Conservation (phyloP, 2,797 vertebrate genomes). For the Poeciliopsis infans region DNA sequence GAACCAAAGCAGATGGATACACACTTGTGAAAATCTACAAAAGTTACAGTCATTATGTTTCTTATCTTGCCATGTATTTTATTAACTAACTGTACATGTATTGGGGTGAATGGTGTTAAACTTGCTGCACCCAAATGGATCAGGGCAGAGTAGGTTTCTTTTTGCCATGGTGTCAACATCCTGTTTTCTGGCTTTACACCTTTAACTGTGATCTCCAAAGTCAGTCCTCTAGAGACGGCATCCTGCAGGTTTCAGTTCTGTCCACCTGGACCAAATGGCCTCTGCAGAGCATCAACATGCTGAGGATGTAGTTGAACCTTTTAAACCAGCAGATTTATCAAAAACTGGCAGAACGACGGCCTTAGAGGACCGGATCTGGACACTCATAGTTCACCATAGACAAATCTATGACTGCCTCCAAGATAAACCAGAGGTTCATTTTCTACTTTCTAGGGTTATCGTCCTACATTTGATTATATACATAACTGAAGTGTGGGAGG, state of each 20-base stretch:
- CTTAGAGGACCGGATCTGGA: too few relatives aligned
- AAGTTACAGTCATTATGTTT: not conserved
- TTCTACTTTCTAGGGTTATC: not conserved
- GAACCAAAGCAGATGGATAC: not conserved
- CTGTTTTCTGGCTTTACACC: not conserved
- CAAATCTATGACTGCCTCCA: not conserved
- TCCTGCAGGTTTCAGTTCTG: too few relatives aligned
- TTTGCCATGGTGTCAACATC: not conserved
- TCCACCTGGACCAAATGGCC: too few relatives aligned
- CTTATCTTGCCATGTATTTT: not conserved
- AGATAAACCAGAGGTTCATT: not conserved
- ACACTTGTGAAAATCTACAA: not conserved
- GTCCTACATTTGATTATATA: not conserved
- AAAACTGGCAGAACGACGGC: too few relatives aligned
- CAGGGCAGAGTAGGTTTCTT: not conserved
- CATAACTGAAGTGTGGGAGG: not conserved
- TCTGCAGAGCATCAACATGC: too few relatives aligned
- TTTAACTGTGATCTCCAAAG: not conserved
- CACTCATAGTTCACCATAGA: not conserved
- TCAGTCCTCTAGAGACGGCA: too few relatives aligned
- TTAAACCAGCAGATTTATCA: too few relatives aligned
- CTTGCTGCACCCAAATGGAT: not conserved
- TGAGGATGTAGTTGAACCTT: too few relatives aligned
- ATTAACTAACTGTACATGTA: not conserved
- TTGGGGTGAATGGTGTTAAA: not conserved